These are phyloP conservation scores for Nibea coibor DNA, from an alignment of 2,113 vertebrate genomes.

Conservation along the genomic window DNA sequence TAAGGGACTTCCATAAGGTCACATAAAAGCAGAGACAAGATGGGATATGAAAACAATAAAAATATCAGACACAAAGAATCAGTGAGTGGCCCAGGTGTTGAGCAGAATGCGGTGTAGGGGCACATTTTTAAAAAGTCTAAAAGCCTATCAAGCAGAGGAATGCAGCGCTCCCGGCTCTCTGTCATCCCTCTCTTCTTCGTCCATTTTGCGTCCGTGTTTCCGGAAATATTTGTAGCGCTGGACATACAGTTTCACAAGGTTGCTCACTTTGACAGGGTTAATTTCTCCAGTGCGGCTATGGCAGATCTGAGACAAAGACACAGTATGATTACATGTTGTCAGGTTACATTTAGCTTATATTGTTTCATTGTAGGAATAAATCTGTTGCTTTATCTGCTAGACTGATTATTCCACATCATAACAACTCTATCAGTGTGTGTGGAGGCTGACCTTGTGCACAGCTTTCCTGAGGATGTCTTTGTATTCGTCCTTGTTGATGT, in stretches of 20 bases:
- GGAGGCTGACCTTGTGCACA: constrained; percentile 89
- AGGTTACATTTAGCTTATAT: background rate
- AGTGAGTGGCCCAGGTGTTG: constrained; percentile 7
- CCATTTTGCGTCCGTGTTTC: constrained; percentile 92
- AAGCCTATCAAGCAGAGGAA: constrained; percentile 69
- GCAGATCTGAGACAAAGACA: constrained; percentile 86
- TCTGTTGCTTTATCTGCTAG: background rate
- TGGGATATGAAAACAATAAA: constrained; percentile 38
- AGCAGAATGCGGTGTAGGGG: constrained; percentile 21
- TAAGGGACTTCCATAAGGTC: constrained; percentile 3
- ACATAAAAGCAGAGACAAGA: constrained; percentile 34
- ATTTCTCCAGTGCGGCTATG: constrained; percentile 96
- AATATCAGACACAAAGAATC: constrained; percentile 23
- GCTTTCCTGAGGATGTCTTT: constrained; percentile 95
- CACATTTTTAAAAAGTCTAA: constrained; percentile 5
- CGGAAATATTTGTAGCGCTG: constrained; percentile 95
- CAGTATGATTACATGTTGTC: background rate
- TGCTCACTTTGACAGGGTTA: constrained; percentile 94
- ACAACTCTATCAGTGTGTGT: too few species aligned
- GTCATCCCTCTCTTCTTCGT: constrained; percentile 86
- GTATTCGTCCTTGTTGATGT: constrained; percentile 96
- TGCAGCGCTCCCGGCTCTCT: constrained; percentile 74
- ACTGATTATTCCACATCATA: too few species aligned
- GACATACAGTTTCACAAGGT: constrained; percentile 93
- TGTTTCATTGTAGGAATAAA: background rate